A percentile compares a stretch with the other conserved stretches of the same genome.
phyloP scores from a whole-genome alignment of 2,797 vertebrate species.

The Sebastes steindachneri region DNA sequence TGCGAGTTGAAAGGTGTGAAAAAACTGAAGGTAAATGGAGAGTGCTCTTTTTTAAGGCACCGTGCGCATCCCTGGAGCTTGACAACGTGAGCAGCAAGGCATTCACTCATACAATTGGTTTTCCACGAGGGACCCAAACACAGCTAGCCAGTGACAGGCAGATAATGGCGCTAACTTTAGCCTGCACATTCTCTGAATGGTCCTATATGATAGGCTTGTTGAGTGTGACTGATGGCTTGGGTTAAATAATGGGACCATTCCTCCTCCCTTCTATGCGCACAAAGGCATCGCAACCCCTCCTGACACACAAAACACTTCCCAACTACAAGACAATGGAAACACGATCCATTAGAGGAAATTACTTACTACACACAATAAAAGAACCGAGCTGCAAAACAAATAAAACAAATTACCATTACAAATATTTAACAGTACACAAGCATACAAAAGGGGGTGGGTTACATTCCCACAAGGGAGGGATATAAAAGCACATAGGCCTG shows the following conservation, averaged over 20 bases:
- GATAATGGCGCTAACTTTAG: conserved; percentile 82
- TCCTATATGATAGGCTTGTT: conserved; percentile 75
- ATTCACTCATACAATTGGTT: conserved; percentile 74
- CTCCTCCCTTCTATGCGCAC: conserved; percentile 28
- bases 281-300: conserved; percentile 48
- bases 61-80: conserved; percentile 54
- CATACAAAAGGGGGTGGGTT: conserved; percentile 19
- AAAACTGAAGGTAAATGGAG: conserved; percentile 50
- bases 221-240: conserved; percentile 77
- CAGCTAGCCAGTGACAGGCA: conserved; percentile 75
- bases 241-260: conserved; percentile 68
- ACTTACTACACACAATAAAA: conserved; percentile 27
- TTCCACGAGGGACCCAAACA: conserved; percentile 67
- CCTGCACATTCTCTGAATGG: conserved; percentile 58
- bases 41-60: conserved; percentile 44
- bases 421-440: conserved; percentile 55
- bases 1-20: conserved; percentile 48
- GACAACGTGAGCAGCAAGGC: conserved; percentile 60
- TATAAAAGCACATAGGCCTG: conserved; percentile 38
- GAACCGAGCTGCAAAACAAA: conserved; percentile 50
- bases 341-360: conserved; percentile 62
- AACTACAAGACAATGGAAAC: conserved; percentile 54
- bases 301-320: conserved; percentile 52
- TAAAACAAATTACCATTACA: conserved; percentile 60
- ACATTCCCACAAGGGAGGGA: conserved; percentile 20